A percentile compares a stretch with the other conserved stretches of the same genome.
phyloP scores from a whole-genome alignment of 1,140 invertebrate species.

The Bombus breviceps region DNA sequence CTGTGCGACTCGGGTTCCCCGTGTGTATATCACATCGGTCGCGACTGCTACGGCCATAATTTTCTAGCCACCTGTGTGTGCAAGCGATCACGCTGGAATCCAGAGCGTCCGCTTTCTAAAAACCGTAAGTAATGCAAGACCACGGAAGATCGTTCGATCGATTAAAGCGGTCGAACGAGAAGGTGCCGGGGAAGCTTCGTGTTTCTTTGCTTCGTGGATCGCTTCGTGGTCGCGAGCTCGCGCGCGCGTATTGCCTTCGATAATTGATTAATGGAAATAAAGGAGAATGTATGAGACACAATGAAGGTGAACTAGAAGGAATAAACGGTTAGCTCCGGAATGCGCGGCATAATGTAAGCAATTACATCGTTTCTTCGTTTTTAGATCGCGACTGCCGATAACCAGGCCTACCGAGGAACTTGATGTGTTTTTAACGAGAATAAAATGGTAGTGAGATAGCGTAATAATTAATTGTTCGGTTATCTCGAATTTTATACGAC shows the following conservation, averaged over 20 bases:
- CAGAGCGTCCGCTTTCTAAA: constrained; percentile 59
- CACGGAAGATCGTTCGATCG: constrained; percentile 40
- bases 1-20: neutral
- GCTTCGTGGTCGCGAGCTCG: neutral
- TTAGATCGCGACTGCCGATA: constrained; percentile 18
- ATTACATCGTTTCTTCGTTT: constrained; percentile 24
- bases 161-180: neutral
- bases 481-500: constrained; percentile 28
- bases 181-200: no score
- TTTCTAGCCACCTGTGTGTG: constrained; percentile 39
- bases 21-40: constrained; percentile 8
- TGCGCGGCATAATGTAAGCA: constrained; percentile 36
- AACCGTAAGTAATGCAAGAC: constrained; percentile 49
- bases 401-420: neutral
- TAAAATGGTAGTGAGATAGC: constrained; percentile 18
- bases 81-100: constrained; percentile 52
- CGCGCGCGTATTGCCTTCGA: neutral
- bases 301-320: constrained; percentile 23
- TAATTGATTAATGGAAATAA: constrained; percentile 59
- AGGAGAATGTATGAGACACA: constrained; percentile 21
- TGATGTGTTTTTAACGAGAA: constrained; percentile 42
- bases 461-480: constrained; percentile 30
- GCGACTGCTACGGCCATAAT: constrained; percentile 25
- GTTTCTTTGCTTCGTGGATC: neutral
- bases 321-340: constrained; percentile 14